Percentiles rank a stretch among this genome's conserved stretches.
These are phyloP conservation scores for Poecilia picta DNA, from an alignment of 2,797 vertebrate genomes.

Conservation along the genomic window DNA sequence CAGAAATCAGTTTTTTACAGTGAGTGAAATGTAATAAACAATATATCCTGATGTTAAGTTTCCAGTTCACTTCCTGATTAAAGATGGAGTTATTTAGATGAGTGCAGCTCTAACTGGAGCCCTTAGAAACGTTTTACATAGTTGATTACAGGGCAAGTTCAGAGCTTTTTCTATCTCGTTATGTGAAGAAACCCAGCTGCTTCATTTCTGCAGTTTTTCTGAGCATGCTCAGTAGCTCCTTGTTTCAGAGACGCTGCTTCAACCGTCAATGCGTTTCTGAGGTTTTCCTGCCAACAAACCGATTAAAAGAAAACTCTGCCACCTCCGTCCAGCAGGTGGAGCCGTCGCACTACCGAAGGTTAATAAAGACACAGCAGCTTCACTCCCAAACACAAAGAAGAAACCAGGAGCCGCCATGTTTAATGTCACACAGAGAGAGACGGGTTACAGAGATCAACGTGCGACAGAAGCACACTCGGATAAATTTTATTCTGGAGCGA, in stretches of 20 bases:
- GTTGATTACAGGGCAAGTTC: background rate
- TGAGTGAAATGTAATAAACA: background rate
- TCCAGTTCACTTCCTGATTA: background rate
- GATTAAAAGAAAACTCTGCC: background rate
- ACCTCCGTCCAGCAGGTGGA: slow-evolving; percentile 3
- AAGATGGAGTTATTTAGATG: background rate
- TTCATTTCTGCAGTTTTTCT: background rate
- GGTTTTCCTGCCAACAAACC: background rate
- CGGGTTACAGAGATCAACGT: slow-evolving; percentile 7
- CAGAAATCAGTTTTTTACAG: background rate
- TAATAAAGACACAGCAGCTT: background rate
- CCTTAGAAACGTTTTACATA: too few relatives aligned
- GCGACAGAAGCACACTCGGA: slow-evolving; percentile 32
- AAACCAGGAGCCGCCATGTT: background rate
- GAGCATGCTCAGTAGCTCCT: background rate
- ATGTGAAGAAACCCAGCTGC: background rate
- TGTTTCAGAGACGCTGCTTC: too few relatives aligned
- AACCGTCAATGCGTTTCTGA: background rate
- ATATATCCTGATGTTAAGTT: background rate
- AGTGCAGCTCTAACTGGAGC: background rate
- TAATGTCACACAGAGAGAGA: background rate
- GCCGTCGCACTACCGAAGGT: background rate
- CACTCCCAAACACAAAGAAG: background rate
- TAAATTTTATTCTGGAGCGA: slow-evolving; percentile 25
- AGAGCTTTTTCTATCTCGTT: background rate